Conservation (phyloP, 2,888 invertebrate genomes). For the Tipula lateralis region DNA sequence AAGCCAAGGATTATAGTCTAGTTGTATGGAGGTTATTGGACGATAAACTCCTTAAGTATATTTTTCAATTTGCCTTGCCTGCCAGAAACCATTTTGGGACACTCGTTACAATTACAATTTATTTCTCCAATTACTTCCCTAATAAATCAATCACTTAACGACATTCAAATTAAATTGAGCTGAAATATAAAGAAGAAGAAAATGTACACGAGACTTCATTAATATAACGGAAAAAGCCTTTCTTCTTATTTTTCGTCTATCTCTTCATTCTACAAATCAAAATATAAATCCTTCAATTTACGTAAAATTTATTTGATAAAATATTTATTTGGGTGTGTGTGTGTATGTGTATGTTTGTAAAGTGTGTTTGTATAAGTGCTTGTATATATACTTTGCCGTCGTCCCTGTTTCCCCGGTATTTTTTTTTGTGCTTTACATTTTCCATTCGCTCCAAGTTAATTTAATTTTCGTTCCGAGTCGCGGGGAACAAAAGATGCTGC, state of each 20-base stretch:
- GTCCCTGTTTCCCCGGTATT: not conserved
- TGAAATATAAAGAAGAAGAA: not conserved
- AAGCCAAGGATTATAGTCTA: too few species aligned
- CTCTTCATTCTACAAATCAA: not conserved
- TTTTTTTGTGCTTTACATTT: not conserved
- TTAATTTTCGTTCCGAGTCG: not conserved
- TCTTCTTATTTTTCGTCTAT: not conserved
- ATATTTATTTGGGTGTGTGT: not conserved
- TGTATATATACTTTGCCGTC: not conserved
- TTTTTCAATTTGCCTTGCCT: too few species aligned
- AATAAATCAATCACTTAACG: not conserved
- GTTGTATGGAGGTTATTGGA: too few species aligned
- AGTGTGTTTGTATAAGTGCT: not conserved
- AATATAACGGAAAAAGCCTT: not conserved
- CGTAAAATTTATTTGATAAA: not conserved
- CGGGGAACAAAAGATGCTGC: not conserved
- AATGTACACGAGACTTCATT: not conserved
- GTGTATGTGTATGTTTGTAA: not conserved
- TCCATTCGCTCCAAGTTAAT: not conserved
- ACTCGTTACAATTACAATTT: not conserved
- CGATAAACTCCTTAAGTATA: too few species aligned
- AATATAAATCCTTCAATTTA: constrained; percentile 3
- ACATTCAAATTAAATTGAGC: not conserved
- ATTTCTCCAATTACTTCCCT: not conserved
- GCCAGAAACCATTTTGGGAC: too few species aligned